Evolutionary conservation across 1,140 invertebrate genomes (phyloP).

Genomic region (Halyomorpha halys): DNA sequence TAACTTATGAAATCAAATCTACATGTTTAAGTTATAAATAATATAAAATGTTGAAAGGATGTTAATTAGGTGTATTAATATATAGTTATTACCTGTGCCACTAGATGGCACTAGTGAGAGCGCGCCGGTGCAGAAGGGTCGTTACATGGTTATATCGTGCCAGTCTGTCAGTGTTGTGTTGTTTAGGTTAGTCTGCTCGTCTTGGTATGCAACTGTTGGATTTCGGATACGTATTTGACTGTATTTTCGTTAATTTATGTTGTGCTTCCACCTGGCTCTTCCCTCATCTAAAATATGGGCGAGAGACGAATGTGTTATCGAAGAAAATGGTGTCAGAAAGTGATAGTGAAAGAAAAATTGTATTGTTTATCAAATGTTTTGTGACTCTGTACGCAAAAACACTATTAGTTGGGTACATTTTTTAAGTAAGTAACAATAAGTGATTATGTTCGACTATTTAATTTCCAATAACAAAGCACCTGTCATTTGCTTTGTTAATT

Average conservation of each 20-base stretch:
- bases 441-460: too few species aligned
- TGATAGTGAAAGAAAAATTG: not conserved
- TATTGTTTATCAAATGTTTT: too few species aligned
- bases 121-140: conserved; percentile 16
- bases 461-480: too few species aligned
- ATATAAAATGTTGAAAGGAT: too few species aligned
- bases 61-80: not conserved
- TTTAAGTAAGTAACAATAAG: too few species aligned
- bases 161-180: conserved; percentile 17
- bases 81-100: not conserved
- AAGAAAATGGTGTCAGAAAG: not conserved
- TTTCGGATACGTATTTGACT: not conserved
- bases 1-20: too few species aligned
- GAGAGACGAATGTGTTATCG: not conserved
- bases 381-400: too few species aligned
- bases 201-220: conserved; percentile 14
- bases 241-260: not conserved
- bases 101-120: not conserved
- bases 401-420: too few species aligned
- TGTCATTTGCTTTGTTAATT: too few species aligned
- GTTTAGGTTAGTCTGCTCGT: conserved; percentile 15
- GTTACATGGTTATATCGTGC: conserved; percentile 13
- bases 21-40: too few species aligned
- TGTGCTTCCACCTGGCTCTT: conserved; percentile 3
- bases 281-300: not conserved